Evolutionary conservation across 2,113 vertebrate species (phyloP).

Genomic region (Furnarius figulus): DNA sequence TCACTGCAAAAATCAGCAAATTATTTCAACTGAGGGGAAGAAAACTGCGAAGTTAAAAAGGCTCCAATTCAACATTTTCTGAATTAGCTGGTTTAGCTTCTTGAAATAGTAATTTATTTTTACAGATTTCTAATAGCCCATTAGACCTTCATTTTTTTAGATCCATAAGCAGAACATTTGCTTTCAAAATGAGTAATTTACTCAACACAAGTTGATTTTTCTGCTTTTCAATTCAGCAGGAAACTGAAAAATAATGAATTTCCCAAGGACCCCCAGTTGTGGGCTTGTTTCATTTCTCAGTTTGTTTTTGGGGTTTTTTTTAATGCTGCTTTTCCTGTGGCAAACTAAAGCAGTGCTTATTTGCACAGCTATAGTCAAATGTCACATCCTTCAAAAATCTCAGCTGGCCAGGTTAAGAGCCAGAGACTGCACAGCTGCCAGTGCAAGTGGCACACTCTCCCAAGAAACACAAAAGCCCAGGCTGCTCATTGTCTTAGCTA

Average conservation of each 20-base stretch:
- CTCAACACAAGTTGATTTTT: conserved; percentile 21
- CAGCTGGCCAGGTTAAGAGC: neutral
- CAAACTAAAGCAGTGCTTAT: neutral
- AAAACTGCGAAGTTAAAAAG: neutral
- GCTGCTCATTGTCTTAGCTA: neutral
- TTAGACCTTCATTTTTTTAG: neutral
- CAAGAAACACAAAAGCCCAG: neutral
- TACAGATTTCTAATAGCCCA: conserved; percentile 33
- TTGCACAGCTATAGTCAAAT: neutral
- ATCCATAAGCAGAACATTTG: conserved; percentile 8
- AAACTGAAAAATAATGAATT: conserved; percentile 13
- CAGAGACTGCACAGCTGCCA: neutral
- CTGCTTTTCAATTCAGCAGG: conserved; percentile 30
- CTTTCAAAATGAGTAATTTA: conserved; percentile 36
- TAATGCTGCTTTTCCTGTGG: neutral
- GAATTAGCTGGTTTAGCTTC: conserved; percentile 10
- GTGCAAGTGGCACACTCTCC: neutral
- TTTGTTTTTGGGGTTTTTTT: neutral
- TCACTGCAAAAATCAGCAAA: neutral
- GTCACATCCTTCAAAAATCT: neutral
- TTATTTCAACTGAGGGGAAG: neutral
- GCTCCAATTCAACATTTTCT: conserved; percentile 6
- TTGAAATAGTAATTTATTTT: conserved; percentile 45
- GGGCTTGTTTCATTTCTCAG: neutral
- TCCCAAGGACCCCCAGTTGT: neutral